Base-by-base conservation (phyloP, 2,797 vertebrate genomes). In the Amblyraja radiata region DNA sequence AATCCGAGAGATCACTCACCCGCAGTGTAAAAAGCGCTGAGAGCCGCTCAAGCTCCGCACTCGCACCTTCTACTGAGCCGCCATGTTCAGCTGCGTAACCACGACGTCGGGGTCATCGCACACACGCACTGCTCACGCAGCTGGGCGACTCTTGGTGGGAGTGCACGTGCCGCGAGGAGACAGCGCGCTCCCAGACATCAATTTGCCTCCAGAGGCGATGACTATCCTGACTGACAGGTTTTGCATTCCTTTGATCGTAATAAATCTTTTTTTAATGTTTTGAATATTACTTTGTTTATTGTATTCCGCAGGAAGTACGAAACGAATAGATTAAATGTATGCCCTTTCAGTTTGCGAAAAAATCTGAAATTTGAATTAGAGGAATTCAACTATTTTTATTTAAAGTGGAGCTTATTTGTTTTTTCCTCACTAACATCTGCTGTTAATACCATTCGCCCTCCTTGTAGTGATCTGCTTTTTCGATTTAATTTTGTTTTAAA, bases 11-110 rank as follows among this genome's bases (percentile, higher is more conserved):
- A 36, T 92, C 39, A 92, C 90, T 92, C 65, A 92, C 90, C 90
- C 1, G 71, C n/a, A 18, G 32, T 46, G 71, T 39, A 6, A 90
- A 73, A 92, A n/a, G 18, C 88, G 71, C 90, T 92, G 65, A 92
- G 84, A 92, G 71, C 36, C 36, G 90, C 71, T 92, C 39, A 73
- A 46, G 68, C 90, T 8, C 68, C 90, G 11, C 68, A 14, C 0
- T 46, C 71, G 23, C 36, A 92, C 18, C 14, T 16, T 54, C 90
- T 54, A 92, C 90, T 92, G 23, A 92, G 71, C 90, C 90, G 90
- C 90, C 90, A 92, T 92, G 36, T 92, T 92, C 39, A 68, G 63
- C 84, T 74, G 90, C 90, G 90, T 92, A 39, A 74, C 90, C 71
- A 39, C 90, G 68, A 92, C 90, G 68, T 92, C 36, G 76, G 71